Evolutionary conservation across 2,888 invertebrate genomes (phyloP), one percentile per base, ranked within the genome.

Genomic region (Agrotis exclamationis): DNA sequence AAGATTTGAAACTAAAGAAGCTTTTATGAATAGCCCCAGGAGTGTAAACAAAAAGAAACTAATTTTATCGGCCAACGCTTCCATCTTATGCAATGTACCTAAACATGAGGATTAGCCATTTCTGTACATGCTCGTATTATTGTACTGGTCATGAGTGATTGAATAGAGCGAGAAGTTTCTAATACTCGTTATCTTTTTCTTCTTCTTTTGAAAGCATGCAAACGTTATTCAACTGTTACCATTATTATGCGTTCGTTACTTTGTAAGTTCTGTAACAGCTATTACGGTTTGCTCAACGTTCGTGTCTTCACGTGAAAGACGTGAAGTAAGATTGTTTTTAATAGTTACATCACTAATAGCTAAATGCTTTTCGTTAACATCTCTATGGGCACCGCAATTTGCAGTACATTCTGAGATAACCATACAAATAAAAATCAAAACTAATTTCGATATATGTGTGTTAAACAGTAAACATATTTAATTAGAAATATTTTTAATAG

Each of bases 101-200:
- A 75, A 76, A 77, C 70, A 77, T 76, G 71, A 76, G 59, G 59
- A 72, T 68, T 80, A 75, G 76, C 67, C 11, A 79, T 72, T 72
- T 68, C 62, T 84, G n/a, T n/a, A n/a, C n/a, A n/a, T n/a, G n/a
- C n/a, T n/a, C n/a, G n/a, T n/a, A n/a, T n/a, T n/a, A n/a, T n/a
- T 58, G 68, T 58, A 48, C 47, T 65, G 63, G 82, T 85, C 82
- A 86, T 82, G 80, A 79, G 64, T 84, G 76, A 83, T 75, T 80
- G 79, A 78, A 73, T 79, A 79, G 79, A 85, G 74, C 81, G 82
- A 75, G 76, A 78, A 85, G 82, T 84, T 81, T 73, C 63, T 71
- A 70, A 76, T 79, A 65, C 57, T 79, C 58, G 60, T 70, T 64
- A 18, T n/a, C 16, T 66, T 77, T 78, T 82, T 81, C 58, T 1